Evolutionary conservation across 2,113 vertebrate species (phyloP).

Genomic region (Chauna torquata): DNA sequence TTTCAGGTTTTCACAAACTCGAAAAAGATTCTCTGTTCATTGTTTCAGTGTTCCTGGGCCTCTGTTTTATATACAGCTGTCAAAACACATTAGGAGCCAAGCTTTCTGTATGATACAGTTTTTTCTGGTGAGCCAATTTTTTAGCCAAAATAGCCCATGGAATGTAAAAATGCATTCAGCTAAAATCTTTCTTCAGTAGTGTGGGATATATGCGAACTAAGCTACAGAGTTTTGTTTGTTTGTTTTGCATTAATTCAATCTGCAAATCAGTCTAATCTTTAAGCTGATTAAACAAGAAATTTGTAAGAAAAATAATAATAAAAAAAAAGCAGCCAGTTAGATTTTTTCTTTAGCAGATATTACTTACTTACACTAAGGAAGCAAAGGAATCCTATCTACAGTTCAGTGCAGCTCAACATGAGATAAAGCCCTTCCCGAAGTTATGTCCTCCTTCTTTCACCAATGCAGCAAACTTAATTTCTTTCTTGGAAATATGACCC

Average conservation of each 20-base stretch:
- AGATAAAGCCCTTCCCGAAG: not conserved
- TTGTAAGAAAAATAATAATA: not conserved
- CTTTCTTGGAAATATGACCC: not conserved
- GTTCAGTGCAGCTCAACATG: not conserved
- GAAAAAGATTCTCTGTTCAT: not conserved
- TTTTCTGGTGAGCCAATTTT: not conserved
- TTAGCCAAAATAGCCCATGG: not conserved
- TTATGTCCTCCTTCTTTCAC: not conserved
- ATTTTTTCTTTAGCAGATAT: not conserved
- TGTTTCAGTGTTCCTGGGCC: not conserved
- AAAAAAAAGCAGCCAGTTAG: not conserved
- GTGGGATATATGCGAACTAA: not conserved
- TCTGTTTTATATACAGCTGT: not conserved
- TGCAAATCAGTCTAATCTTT: not conserved
- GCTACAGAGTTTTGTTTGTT: not conserved
- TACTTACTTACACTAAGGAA: not conserved
- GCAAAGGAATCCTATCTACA: not conserved
- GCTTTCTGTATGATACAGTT: not conserved
- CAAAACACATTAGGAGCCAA: not conserved
- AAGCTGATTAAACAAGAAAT: not conserved
- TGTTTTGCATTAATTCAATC: not conserved
- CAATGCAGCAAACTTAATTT: fast-evolving
- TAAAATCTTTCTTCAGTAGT: not conserved
- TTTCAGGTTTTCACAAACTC: constrained; percentile 42
- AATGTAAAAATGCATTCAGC: not conserved